Evolutionary conservation across 1,140 invertebrate species (phyloP).

Genomic region (Leptinotarsa texana): DNA sequence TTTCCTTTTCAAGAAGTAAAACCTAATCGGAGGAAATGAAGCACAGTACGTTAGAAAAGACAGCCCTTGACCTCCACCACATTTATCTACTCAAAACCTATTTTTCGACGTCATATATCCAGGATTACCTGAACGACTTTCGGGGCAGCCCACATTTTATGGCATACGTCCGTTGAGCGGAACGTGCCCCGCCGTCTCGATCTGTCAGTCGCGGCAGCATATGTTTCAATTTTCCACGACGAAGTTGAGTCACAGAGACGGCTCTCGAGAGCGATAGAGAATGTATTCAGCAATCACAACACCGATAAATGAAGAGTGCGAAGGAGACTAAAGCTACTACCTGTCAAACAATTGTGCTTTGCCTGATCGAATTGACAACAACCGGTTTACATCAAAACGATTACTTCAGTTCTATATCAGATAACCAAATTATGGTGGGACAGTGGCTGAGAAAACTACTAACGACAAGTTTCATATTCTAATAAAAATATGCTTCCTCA

Average conservation of each 20-base stretch:
- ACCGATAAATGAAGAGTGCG: background rate
- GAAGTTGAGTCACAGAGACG: slow-evolving; percentile 31
- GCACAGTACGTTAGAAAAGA: background rate
- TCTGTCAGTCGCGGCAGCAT: slow-evolving; percentile 18
- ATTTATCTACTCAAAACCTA: background rate
- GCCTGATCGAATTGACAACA: too few relatives aligned
- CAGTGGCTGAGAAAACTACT: too few relatives aligned
- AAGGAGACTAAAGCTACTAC: background rate
- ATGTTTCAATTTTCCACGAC: slow-evolving; percentile 35
- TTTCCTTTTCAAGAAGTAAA: too few relatives aligned
- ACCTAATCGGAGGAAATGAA: background rate
- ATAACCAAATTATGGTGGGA: too few relatives aligned
- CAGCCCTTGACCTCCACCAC: background rate
- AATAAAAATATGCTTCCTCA: too few relatives aligned
- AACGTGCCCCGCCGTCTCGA: slow-evolving; percentile 21
- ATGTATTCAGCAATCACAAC: background rate
- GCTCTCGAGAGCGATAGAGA: slow-evolving; percentile 19
- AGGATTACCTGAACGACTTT: slow-evolving; percentile 35
- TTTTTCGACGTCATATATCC: slow-evolving; percentile 26
- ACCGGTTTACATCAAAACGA: too few relatives aligned
- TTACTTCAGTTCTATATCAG: too few relatives aligned
- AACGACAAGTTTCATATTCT: too few relatives aligned
- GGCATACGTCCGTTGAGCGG: slow-evolving; percentile 18
- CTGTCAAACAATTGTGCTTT: too few relatives aligned
- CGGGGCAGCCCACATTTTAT: slow-evolving; percentile 19